Percentiles rank a stretch among this genome's conserved stretches.
Evolutionary conservation across 2,797 vertebrate genomes (phyloP).

Genomic region (Platalea minor): DNA sequence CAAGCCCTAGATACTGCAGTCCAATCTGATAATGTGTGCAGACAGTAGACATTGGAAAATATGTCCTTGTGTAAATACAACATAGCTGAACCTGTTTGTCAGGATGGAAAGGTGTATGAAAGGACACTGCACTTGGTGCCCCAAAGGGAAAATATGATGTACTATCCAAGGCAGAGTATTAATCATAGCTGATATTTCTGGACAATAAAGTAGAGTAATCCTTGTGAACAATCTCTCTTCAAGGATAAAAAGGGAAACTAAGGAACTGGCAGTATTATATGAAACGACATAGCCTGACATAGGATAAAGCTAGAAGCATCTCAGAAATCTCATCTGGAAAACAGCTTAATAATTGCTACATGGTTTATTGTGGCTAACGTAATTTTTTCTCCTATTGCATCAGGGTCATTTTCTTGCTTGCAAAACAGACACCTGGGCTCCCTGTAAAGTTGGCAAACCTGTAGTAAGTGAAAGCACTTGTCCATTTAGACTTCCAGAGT

Average conservation of each 20-base stretch:
- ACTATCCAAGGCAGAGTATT: slow-evolving; percentile 72
- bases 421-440: background rate
- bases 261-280: slow-evolving; percentile 62
- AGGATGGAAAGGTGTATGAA: slow-evolving; percentile 71
- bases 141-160: slow-evolving; percentile 71
- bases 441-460: slow-evolving; percentile 13
- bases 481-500: slow-evolving; percentile 31
- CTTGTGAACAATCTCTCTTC: slow-evolving; percentile 74
- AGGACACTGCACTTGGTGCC: slow-evolving; percentile 59
- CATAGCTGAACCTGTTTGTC: slow-evolving; percentile 74
- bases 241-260: slow-evolving; percentile 74
- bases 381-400: slow-evolving; percentile 44
- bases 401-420: slow-evolving; percentile 9
- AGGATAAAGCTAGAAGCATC: slow-evolving; percentile 7
- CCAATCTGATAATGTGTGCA: slow-evolving; percentile 62
- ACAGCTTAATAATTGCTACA: slow-evolving; percentile 47
- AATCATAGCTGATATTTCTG: slow-evolving; percentile 77
- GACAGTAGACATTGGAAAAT: slow-evolving; percentile 64
- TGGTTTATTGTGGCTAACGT: slow-evolving; percentile 11
- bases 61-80: slow-evolving; percentile 76
- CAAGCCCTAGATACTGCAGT: slow-evolving; percentile 21
- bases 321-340: slow-evolving; percentile 56
- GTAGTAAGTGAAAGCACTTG: slow-evolving; percentile 46
- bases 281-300: slow-evolving; percentile 18
- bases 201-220: slow-evolving; percentile 76